Base-by-base conservation (phyloP, 2,888 invertebrate genomes). In the Trachelus stipa region DNA sequence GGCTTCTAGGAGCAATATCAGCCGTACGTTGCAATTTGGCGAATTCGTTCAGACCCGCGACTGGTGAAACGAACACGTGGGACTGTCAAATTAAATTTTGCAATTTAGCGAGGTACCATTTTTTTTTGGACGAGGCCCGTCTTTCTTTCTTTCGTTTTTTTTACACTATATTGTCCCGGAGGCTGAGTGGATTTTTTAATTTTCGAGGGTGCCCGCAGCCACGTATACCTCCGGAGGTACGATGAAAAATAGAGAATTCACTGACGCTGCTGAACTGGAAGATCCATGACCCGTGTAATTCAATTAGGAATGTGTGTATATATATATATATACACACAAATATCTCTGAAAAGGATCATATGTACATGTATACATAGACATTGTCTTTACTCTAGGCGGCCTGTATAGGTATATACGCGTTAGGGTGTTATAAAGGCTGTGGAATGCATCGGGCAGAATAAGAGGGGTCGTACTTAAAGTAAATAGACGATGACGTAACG, bases 191-290 rank as follows among this genome's bases (percentile, higher is more conserved):
- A 23, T 2, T 9, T 23, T 56, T 56, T 56, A 56, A 56, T 56
- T 56, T 56, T 23, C 56, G 56, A 23, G 56, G 56, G 56, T 56
- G 56, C 56, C 23, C 56, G 23, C 33, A 23, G 33, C 71, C 71
- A 71, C 71, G 71, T 15, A 11, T 34, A 37, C 6, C 33, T 11
- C 37, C n/a, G 34, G 73, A n/a, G 3, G 68, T 15, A 33, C 30
- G 76, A 37, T n/a, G 68, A 9, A 31, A 77, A 73, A 74, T 68
- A 69, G 73, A 73, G 73, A 77, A 40, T 74, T 77, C 77, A 68
- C 73, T 40, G 77, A n/a, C 37, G 68, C 33, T 74, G 40, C 75
- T 75, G 75, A 77, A 77, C 77, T 77, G 69, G 56, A 75, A 75
- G 37, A 40, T 56, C 34, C 69, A 68, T 56, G 75, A 75, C 75